Conservation (phyloP, 2,113 vertebrate genomes). For the Gavia stellata region DNA sequence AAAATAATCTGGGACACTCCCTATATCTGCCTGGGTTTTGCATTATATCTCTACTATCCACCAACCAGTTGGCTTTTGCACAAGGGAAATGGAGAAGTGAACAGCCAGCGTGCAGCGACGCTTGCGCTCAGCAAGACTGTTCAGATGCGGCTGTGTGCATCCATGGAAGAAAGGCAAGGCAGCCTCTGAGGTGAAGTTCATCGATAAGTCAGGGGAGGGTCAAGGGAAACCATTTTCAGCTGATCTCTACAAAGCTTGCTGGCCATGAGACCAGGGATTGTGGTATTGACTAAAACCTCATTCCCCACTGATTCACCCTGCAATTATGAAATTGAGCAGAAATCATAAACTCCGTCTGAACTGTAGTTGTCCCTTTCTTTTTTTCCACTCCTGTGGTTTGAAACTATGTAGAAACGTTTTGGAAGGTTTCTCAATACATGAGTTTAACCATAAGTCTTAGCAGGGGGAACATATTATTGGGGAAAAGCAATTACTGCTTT, state of each 20-base stretch:
- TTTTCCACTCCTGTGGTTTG: not conserved
- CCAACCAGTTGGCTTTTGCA: not conserved
- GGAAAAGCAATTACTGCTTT: constrained; percentile 1
- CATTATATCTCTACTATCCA: accelerated
- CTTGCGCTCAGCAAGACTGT: not conserved
- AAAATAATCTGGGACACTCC: not conserved
- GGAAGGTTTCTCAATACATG: constrained; percentile 29
- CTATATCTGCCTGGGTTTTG: not conserved
- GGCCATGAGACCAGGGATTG: not conserved
- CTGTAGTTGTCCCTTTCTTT: not conserved
- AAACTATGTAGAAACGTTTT: not conserved
- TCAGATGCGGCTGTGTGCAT: not conserved
- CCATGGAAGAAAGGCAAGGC: not conserved
- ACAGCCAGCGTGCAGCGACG: not conserved
- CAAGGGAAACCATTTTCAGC: not conserved
- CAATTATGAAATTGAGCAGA: constrained; percentile 7
- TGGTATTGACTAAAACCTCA: not conserved
- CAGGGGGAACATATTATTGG: not conserved
- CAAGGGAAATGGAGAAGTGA: not conserved
- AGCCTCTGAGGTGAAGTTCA: not conserved
- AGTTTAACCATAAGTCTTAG: not conserved
- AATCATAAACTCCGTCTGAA: constrained; percentile 29
- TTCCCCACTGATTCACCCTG: not conserved
- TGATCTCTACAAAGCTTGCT: not conserved
- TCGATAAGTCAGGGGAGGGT: not conserved